Base-by-base conservation (phyloP, 2,888 invertebrate species). In the Meteorus cinctellus region DNA sequence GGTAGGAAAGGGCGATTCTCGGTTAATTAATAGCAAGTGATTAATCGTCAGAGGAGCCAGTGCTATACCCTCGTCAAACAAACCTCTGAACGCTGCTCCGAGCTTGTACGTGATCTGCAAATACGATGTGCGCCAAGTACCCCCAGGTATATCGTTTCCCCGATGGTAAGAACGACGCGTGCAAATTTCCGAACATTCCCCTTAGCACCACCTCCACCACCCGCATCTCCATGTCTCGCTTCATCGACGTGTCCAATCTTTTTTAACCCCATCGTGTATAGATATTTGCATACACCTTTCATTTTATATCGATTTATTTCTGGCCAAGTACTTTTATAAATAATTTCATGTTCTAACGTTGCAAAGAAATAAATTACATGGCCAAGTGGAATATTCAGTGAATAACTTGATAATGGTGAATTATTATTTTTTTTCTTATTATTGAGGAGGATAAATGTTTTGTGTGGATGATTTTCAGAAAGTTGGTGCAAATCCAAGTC, bases 21-120 rank as follows among this genome's bases (percentile, higher is more conserved):
- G 82, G 86, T 86, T 87, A 88, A 88, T 87, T 88, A 87, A 87
- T 88, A 86, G 84, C 83, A 80, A 84, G 84, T 86, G 86, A 88
- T 87, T 88, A 88, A 88, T 88, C 86, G 86, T 82, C 81, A 74
- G 83, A 19, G 55, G 55, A 83, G 83, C 75, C 78, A 71, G 68
- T 73, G 55, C 74, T 78, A 69, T 82, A 87, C 86, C 86, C 87
- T 87, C 84, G 84, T 87, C 87, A 87, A 87, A 88, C 86, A 85
- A 85, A 85, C 83, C 84, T 84, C 80, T 80, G 81, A 82, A 83
- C 81, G 74, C 72, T 76, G 81, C 82, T 79, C 76, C 76, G 75
- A 80, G 82, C 80, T 82, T 81, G 82, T 83, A 83, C 85, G 83
- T 84, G 86, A 87, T 86, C 85, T 83, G 84, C 84, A 84, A 85